Base-by-base conservation (phyloP, 2,888 invertebrate genomes). In the Ochropleura leucogaster region DNA sequence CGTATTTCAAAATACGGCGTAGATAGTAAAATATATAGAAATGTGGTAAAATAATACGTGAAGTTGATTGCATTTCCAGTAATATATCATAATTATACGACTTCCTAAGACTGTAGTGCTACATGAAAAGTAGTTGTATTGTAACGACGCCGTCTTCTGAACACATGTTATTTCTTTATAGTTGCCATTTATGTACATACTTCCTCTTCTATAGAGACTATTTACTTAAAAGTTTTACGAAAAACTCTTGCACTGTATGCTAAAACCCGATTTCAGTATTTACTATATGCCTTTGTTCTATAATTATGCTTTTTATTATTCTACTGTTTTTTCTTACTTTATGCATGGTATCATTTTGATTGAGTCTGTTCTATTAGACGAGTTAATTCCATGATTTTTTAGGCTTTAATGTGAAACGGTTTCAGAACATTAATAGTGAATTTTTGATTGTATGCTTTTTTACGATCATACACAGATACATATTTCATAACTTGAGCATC, bases 91-190 rank as follows among this genome's bases (percentile, higher is more conserved):
- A 40, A 62, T 44, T 40, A 85, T 79, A 78, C 81, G 77, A 80
- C 59, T 82, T 80, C 66, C 47, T 82, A 87, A 88, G 87, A 88
- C 87, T 88, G 87, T 87, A 87, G 87, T 65, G 64, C 77, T 88
- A 86, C 79, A 42, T 74, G 30, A 77, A 67, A 68, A 78, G 81
- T 86, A 84, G 82, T 79, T 72, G 79, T 82, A 86, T 84, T 82
- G 75, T 86, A 82, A 81, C 73, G 81, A 75, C 71, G 79, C 87
- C 87, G 88, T 87, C 87, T 87, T 68, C 55, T 73, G 67, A 79
- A 82, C 74, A 79, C 84, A 75, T 80, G 72, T 84, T 83, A 75
- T 80, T 80, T 79, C 68, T 84, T 77, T 81, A 79, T 78, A 80
- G 75, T 84, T 80, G 62, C 66, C 66, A 68, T 16, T 74, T 80